Evolutionary conservation across 2,113 vertebrate genomes (phyloP).

Genomic region (Hemichromis elongatus): DNA sequence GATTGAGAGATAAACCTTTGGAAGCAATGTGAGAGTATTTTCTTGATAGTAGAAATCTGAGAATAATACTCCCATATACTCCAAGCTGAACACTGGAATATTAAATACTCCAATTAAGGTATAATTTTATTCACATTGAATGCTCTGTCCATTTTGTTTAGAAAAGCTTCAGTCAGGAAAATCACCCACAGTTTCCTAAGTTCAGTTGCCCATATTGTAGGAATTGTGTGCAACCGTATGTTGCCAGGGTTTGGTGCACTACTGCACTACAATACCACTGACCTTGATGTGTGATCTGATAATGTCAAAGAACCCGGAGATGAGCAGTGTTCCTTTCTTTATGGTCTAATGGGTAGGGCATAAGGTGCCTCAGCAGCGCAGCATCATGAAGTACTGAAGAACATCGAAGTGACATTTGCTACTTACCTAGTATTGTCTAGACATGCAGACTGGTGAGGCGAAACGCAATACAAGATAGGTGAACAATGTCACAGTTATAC

Average conservation of each 20-base stretch:
- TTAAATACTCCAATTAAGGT: background rate
- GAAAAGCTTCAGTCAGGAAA: background rate
- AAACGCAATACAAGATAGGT: background rate
- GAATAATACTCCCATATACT: background rate
- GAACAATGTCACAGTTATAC: background rate
- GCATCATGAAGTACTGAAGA: background rate
- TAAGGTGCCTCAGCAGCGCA: background rate
- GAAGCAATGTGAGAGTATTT: background rate
- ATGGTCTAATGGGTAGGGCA: background rate
- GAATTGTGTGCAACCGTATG: background rate
- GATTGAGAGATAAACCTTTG: background rate
- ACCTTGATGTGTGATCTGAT: background rate
- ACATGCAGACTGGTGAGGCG: background rate
- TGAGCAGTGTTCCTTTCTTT: background rate
- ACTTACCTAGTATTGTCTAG: background rate
- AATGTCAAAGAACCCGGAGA: background rate
- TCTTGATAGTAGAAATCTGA: background rate
- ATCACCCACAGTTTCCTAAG: too few species aligned
- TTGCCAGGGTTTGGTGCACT: background rate
- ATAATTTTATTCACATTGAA: background rate
- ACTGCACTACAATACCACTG: background rate
- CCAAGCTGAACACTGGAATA: rapidly evolving
- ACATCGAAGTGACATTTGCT: background rate
- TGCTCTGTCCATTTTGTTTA: background rate
- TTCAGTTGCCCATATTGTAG: background rate